Base-by-base conservation (phyloP, 92 coral and sea anemone species). In the Paragorgia papillata region DNA sequence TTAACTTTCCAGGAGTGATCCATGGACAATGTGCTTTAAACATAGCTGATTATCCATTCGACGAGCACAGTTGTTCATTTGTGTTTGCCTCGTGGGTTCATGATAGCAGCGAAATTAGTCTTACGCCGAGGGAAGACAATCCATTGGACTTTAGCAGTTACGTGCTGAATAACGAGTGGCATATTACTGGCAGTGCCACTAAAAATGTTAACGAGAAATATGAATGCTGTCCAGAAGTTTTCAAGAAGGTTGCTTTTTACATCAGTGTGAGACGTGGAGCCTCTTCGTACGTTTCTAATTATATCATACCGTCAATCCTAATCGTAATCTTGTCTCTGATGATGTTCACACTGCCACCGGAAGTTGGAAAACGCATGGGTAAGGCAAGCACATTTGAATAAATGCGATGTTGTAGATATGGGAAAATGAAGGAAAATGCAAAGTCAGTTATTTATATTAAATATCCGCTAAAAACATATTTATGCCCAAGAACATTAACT, bases 291-390 rank as follows among this genome's bases (percentile, higher is more conserved):
- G 69, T 84, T 62, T 79, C 91, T 32, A 93, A 93, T 80, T 93
- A 90, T 57, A 80, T 86, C 35, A 57, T 75, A 15, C 97, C 97
- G 9, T 84, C 97, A 1, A 82, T 90, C n/a, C 62, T 83, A 28
- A 82, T 90, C 34, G 83, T 90, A 0, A 29, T 88, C 9, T 44
- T 93, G 85, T 89, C 96, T 9, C 48, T 88, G 65, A 75, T 93
- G 40, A 83, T 93, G 64, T 93, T 93, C 73, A 88, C 89, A 3
- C 85, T 93, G 56, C 97, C 97, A 21, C 96, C 97, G 7, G 97
- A 90, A 85, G 97, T 93, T 14, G 97, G 97, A 34, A 93, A 93
- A 75, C 88, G 96, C 62, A 93, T 93, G 97, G 97, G 97, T 93
- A 78, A 30, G 96, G 43, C 43, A 4, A 10, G 43, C n/a, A n/a